Base-by-base conservation (phyloP, 1,140 invertebrate genomes). In the Phymastichus coffea region DNA sequence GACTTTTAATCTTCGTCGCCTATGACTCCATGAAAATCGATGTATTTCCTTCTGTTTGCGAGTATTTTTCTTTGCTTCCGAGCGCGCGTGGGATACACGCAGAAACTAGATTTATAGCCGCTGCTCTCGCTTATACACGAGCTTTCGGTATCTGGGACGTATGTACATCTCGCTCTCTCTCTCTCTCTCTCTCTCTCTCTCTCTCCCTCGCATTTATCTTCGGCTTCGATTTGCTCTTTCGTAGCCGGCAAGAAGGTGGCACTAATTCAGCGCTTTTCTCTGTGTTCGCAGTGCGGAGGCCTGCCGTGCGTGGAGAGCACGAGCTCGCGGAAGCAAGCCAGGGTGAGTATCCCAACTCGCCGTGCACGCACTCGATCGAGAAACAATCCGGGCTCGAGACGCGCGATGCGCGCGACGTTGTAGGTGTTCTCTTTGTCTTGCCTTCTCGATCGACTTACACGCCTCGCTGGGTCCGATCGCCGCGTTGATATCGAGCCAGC, bases 211-310 rank as follows among this genome's bases (percentile, higher is more conserved):
- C 4, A 56, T 25, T 26, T 56, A 26, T 37, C 33, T 33, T 33
- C 28, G 6, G 28, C 28, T 33, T 7, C 6, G 6, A 33, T 33
- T 33, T 33, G 6, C 12, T 33, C 28, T 33, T 33, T 12, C 12
- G 28, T 33, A 33, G 12, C 28, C 28, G 12, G 6, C 12, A 33
- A 33, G 6, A 33, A 33, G 6, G 28, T 20, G 44, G 9, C 28
- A 19, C 26, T 46, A 12, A 47, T 51, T 33, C 15, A n/a, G n/a
- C n/a, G n/a, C n/a, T 60, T 44, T 57, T 41, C 64, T 72, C 69
- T 66, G n/a, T 78, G 61, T 79, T 82, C 47, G 63, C 79, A 82
- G 80, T 82, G 80, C 40, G 78, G 76, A 63, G 78, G 73, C 58
- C 76, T 77, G 57, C 75, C 78, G 15, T 82, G 80, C 59, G 68